Percentiles rank a stretch among this genome's conserved stretches.
phyloP scores from a whole-genome alignment of 2,797 vertebrate species.

The Labeo calbasu region DNA sequence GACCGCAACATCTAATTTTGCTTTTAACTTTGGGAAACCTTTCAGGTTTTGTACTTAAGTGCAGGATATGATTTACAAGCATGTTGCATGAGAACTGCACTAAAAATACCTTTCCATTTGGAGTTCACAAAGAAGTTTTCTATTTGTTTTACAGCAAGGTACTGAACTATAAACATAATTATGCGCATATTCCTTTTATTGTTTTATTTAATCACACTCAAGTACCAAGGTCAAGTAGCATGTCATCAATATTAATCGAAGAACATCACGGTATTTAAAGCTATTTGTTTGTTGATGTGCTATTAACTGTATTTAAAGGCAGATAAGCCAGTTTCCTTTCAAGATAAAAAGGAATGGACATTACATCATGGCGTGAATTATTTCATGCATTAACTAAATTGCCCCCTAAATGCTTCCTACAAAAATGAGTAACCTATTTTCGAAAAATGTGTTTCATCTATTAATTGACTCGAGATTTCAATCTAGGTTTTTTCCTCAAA shows the following conservation, averaged over 20 bases:
- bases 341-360: constrained; percentile 79
- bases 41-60: constrained; percentile 10
- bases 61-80: constrained; percentile 19
- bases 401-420: constrained; percentile 74
- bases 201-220: constrained; percentile 63
- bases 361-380: constrained; percentile 80
- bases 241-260: constrained; percentile 75
- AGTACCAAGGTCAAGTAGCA: constrained; percentile 71
- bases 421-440: constrained; percentile 63
- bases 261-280: constrained; percentile 72
- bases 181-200: constrained; percentile 60
- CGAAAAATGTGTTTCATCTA: constrained; percentile 80
- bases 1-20: constrained; percentile 16
- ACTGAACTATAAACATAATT: constrained; percentile 53
- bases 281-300: constrained; percentile 77
- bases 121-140: constrained; percentile 54
- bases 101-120: constrained; percentile 55
- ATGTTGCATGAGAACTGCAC: constrained; percentile 20
- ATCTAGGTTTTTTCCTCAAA: constrained; percentile 71
- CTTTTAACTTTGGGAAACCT: background rate
- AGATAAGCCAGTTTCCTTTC: constrained; percentile 76
- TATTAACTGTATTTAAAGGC: constrained; percentile 75
- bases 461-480: constrained; percentile 75
- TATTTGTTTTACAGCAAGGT: constrained; percentile 55
- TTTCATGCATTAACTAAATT: constrained; percentile 77